Conservation (phyloP, 2,113 vertebrate species). For the Crotalus helleri region DNA sequence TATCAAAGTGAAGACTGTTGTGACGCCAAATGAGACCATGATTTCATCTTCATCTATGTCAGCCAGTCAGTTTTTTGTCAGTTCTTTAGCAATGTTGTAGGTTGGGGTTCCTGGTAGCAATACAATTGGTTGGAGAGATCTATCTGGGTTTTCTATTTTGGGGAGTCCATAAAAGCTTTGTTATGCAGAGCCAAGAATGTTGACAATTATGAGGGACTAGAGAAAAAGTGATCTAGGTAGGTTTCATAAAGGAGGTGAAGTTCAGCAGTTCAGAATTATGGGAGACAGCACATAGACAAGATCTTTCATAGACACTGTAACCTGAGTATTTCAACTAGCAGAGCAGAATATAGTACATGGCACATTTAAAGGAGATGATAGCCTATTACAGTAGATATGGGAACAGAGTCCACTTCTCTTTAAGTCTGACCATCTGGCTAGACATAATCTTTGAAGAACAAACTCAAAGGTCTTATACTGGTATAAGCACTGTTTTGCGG, state of each 20-base stretch:
- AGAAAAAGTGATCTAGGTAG: background rate
- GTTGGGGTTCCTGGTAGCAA: no score
- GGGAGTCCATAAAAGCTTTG: no score
- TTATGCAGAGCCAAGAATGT: no score
- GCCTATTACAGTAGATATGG: background rate
- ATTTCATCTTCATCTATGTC: no score
- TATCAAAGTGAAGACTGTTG: no score
- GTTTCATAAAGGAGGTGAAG: no score
- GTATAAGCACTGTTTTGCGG: background rate
- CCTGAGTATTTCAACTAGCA: background rate
- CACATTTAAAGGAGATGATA: background rate
- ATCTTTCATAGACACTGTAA: background rate
- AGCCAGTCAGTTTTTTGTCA: no score
- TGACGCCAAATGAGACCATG: no score
- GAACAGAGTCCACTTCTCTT: background rate
- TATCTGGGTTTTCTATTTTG: no score
- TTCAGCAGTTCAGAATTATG: background rate
- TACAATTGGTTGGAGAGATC: no score
- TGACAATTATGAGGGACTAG: no score
- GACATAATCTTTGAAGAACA: background rate
- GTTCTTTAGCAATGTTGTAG: no score
- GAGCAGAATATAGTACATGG: background rate
- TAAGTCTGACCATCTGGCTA: background rate
- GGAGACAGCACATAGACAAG: background rate
- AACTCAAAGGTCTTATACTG: background rate